A percentile compares a stretch with the other conserved stretches of the same genome.
Evolutionary conservation across 2,888 invertebrate genomes (phyloP).

Genomic region (Empis livida): DNA sequence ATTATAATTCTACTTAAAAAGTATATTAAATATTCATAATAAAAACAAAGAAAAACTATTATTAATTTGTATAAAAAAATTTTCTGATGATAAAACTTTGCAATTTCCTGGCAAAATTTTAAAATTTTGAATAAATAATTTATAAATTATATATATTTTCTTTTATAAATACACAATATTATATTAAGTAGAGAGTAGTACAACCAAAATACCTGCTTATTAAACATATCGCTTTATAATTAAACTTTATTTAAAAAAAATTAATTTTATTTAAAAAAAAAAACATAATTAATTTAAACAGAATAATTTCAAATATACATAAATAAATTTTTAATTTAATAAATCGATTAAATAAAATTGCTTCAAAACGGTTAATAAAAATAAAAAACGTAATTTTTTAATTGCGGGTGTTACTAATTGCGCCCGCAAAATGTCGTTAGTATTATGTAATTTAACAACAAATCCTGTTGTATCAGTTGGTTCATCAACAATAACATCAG

Average conservation of each 20-base stretch:
- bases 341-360: conserved; percentile 4
- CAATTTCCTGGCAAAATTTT: no score
- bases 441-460: conserved; percentile 20
- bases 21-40: no score
- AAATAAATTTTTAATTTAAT: neutral
- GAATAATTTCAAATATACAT: neutral
- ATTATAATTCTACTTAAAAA: no score
- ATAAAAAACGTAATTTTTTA: conserved; percentile 7
- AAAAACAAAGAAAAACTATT: no score
- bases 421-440: conserved; percentile 23
- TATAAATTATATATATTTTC: no score
- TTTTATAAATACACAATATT: no score
- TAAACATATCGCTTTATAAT: neutral
- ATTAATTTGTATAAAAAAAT: no score
- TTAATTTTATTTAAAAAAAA: neutral
- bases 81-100: no score
- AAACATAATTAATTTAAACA: neutral
- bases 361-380: conserved; percentile 13
- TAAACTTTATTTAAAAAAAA: neutral
- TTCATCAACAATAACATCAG: conserved; percentile 12
- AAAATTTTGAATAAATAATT: no score
- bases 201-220: no score
- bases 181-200: no score
- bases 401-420: conserved; percentile 9
- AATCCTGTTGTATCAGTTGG: conserved; percentile 2